Evolutionary conservation across 2,888 invertebrate species (phyloP).

Genomic region (Synanthedon formicaeformis): DNA sequence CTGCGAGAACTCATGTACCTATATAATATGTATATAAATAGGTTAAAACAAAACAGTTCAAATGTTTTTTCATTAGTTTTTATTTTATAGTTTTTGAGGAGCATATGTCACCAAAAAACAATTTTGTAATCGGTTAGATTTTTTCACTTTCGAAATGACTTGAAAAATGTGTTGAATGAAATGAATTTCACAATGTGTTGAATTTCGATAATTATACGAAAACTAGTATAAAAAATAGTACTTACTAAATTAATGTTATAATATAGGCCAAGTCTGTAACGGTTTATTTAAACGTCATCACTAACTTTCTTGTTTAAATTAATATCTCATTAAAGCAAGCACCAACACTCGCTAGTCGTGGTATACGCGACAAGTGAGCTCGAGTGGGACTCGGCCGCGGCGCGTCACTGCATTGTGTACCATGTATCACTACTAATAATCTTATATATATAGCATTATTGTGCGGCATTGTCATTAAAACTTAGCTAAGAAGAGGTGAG

Average conservation of each 20-base stretch:
- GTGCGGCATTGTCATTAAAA: conserved; percentile 12
- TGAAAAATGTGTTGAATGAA: not conserved
- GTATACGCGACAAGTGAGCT: conserved; percentile 43
- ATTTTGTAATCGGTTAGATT: no score
- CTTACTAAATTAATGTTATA: no score
- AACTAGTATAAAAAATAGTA: no score
- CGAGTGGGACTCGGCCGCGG: conserved; percentile 29
- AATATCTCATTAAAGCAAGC: conserved; percentile 11
- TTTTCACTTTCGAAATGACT: no score
- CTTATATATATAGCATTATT: conserved; percentile 17
- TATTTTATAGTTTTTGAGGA: no score
- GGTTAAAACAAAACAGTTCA: no score
- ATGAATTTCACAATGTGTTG: not conserved
- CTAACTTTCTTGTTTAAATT: not conserved
- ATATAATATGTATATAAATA: no score
- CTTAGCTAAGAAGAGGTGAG: not conserved
- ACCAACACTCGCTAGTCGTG: conserved; percentile 23
- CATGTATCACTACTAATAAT: conserved; percentile 40
- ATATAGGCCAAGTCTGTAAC: no score
- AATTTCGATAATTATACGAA: not conserved
- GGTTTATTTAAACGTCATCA: no score
- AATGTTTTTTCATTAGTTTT: no score
- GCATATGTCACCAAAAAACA: no score
- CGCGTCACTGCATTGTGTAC: conserved; percentile 41
- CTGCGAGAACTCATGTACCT: no score